Percentiles rank a stretch among this genome's conserved stretches.
phyloP scores from a whole-genome alignment of 1,140 invertebrate species.

The Cepaea nemoralis region DNA sequence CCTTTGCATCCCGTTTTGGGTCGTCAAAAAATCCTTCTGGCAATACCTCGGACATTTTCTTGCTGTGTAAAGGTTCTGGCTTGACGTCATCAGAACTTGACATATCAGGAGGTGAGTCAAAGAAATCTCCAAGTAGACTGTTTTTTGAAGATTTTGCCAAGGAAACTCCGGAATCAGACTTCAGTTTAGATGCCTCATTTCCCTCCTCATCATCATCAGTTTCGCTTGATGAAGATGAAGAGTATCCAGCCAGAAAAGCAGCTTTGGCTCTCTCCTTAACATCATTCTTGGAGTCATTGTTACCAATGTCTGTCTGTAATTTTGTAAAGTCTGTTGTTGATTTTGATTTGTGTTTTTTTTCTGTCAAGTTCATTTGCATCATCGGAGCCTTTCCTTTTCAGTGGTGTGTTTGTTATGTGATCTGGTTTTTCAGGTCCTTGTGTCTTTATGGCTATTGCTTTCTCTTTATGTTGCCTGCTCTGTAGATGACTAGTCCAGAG shows the following conservation, averaged over 20 bases:
- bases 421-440: slow-evolving; percentile 32
- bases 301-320: neutral
- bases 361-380: neutral
- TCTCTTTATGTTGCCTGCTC: slow-evolving; percentile 42
- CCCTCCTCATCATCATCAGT: slow-evolving; percentile 11
- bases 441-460: slow-evolving; percentile 21
- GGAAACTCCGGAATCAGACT: neutral
- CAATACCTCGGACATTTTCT: slow-evolving; percentile 74
- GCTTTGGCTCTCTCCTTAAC: slow-evolving; percentile 36
- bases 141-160: neutral
- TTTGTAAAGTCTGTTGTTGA: neutral
- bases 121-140: slow-evolving; percentile 57
- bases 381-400: slow-evolving; percentile 18
- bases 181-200: neutral
- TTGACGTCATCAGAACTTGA: slow-evolving; percentile 46
- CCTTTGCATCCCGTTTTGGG: slow-evolving; percentile 88
- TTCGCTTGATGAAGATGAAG: slow-evolving; percentile 25
- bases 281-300: neutral
- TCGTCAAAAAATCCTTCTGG: slow-evolving; percentile 98
- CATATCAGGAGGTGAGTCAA: slow-evolving; percentile 52
- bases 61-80: slow-evolving; percentile 39
- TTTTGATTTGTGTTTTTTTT: slow-evolving; percentile 15
- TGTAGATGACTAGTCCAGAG: slow-evolving; percentile 31
- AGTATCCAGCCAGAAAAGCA: slow-evolving; percentile 36
- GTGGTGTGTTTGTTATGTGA: neutral